Evolutionary conservation across 1,140 invertebrate genomes (phyloP), one percentile per base, ranked within the genome.

Genomic region (Brachionus angularis): DNA sequence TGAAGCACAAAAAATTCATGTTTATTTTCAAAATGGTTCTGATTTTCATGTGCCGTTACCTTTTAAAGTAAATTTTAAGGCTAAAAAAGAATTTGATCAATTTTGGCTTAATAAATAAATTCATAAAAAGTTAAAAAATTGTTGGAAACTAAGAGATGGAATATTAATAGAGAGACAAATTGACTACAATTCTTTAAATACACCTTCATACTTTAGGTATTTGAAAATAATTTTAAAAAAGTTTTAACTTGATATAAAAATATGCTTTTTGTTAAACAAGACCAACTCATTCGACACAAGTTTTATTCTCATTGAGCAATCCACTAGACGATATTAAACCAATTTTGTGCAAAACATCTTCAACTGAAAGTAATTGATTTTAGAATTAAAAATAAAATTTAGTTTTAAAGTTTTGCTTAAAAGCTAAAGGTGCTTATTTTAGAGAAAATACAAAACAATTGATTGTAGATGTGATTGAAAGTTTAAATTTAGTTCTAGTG

Each of bases 281-380:
- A 58, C 10, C 53, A n/a, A 58, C 36, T 58, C 53, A 58, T 5
- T 42, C 53, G n/a, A 36, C 10, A n/a, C 53, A 58, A 39, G 3
- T 50, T 18, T 67, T 47, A 47, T 67, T 67, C 23, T 29, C 62
- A 21, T 21, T 67, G 3, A 67, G 29, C 31, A 67, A 67, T 29
- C 62, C 62, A 34, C 47, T 67, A 10, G 36, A 67, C 36, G 62
- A 67, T 18, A 47, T 67, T 18, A 67, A 67, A 25, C 62, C 62
- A 36, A 50, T 67, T 31, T 50, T 67, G 18, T 67, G 42, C 23
- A 67, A 50, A 67, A 50, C 18, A 1, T 67, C 62, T n/a, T 64
- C 61, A 10, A 31, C 12, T 31, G 61, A 64, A 64, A 64, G 61
- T 64, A 64, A 44, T 14, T 5, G 10, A 34, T 5, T n/a, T 44